phyloP scores from a whole-genome alignment of 2,797 vertebrate genomes.

The Myotis myotis region DNA sequence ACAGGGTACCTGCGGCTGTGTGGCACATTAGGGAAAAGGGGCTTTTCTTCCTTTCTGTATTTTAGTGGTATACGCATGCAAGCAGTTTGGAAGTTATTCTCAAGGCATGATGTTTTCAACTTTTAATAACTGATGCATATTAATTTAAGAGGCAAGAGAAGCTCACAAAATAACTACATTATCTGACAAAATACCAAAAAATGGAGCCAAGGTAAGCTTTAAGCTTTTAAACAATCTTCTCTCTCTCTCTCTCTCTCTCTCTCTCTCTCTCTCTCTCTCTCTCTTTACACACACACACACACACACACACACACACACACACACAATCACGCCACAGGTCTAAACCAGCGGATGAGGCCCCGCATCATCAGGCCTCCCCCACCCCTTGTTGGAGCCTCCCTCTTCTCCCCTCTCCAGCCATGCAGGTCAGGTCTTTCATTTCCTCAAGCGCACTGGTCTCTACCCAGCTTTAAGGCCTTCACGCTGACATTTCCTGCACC shows the following conservation, averaged over 20 bases:
- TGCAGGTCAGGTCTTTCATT: neutral
- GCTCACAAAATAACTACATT: constrained; percentile 4
- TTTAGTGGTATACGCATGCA: neutral
- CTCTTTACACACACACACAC: neutral
- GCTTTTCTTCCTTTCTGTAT: neutral
- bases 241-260: neutral
- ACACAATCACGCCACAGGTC: neutral
- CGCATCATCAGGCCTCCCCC: neutral
- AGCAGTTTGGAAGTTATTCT: constrained; percentile 2
- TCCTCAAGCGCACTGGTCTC: neutral
- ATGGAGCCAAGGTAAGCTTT: neutral
- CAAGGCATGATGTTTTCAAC: neutral
- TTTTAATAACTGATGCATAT: neutral
- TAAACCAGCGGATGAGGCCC: neutral
- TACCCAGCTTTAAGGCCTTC: neutral
- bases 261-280: neutral
- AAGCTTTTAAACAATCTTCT: neutral
- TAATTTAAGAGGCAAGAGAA: constrained; percentile 35
- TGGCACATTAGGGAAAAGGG: neutral
- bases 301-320: neutral
- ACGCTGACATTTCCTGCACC: neutral
- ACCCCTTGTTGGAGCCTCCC: neutral
- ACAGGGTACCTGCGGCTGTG: neutral
- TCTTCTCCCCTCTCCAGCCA: neutral
- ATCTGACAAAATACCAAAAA: constrained; percentile 35